Conservation (phyloP, 1,140 invertebrate genomes). For the Cyclargus thomasi region DNA sequence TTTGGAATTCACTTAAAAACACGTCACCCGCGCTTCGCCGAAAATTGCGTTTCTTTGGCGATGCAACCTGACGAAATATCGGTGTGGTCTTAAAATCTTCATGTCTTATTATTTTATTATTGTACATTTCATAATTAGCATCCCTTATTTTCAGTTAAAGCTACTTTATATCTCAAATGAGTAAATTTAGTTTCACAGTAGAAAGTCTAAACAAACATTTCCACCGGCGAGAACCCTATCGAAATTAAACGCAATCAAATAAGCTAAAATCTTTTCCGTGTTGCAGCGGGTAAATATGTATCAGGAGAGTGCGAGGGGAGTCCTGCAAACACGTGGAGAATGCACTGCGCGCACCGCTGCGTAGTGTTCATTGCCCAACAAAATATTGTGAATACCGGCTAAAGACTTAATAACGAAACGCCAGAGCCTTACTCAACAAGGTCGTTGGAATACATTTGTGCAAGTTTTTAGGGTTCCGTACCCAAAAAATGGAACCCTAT, state of each 20-base stretch:
- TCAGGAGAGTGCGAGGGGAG: not conserved
- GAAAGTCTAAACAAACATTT: not conserved
- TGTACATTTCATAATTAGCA: not conserved
- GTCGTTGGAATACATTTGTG: not conserved
- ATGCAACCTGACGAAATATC: not conserved
- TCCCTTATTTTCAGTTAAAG: not conserved
- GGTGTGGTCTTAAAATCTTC: not conserved
- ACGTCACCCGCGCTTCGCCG: not conserved
- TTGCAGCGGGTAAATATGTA: not conserved
- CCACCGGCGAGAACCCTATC: not conserved
- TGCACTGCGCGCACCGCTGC: conserved; percentile 21
- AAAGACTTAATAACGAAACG: not conserved
- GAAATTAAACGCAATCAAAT: conserved; percentile 14
- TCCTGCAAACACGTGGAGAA: conserved; percentile 1
- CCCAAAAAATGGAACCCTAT: too few relatives aligned
- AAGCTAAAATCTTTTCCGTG: conserved; percentile 12
- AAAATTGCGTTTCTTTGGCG: not conserved
- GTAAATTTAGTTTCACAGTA: not conserved
- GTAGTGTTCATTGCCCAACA: conserved; percentile 13
- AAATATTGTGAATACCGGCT: conserved; percentile 21
- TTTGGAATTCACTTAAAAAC: conserved; percentile 31
- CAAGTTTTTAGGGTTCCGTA: too few relatives aligned
- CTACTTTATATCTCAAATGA: not conserved
- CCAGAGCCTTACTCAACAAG: not conserved
- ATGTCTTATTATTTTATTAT: not conserved